Conservation (phyloP, 2,888 invertebrate species). For the Thumatha senex region DNA sequence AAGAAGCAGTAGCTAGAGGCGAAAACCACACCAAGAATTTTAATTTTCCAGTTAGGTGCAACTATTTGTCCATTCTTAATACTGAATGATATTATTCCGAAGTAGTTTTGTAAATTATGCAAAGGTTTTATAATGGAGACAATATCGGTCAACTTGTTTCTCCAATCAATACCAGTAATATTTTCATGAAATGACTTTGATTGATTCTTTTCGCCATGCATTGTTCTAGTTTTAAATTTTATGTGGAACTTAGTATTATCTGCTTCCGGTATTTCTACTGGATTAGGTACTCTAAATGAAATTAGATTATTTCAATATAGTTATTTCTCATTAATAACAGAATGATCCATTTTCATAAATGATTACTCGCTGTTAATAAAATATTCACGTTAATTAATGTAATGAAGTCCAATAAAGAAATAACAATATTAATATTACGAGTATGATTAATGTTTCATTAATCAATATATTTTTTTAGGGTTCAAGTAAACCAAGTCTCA, state of each 20-base stretch:
- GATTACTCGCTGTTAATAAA: slow-evolving; percentile 22
- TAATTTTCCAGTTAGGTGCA: slow-evolving; percentile 40
- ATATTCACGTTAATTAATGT: slow-evolving; percentile 20
- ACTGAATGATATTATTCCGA: slow-evolving; percentile 53
- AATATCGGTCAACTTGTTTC: slow-evolving; percentile 27
- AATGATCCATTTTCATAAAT: slow-evolving; percentile 18
- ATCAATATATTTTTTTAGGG: no score
- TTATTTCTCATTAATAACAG: slow-evolving; percentile 6
- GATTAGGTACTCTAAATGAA: not conserved
- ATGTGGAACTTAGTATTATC: no score
- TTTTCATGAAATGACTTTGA: slow-evolving; percentile 9
- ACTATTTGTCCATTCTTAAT: slow-evolving; percentile 32
- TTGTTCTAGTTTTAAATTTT: slow-evolving; percentile 10
- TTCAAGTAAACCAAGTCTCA: no score
- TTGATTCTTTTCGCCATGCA: slow-evolving; percentile 6
- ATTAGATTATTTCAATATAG: not conserved
- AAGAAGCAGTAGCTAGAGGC: slow-evolving; percentile 23
- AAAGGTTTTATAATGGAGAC: slow-evolving; percentile 39
- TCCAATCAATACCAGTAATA: slow-evolving; percentile 8
- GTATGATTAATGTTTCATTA: no score
- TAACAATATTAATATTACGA: slow-evolving; percentile 1
- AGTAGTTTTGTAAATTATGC: slow-evolving; percentile 42
- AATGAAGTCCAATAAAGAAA: slow-evolving; percentile 2
- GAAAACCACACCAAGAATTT: slow-evolving; percentile 33
- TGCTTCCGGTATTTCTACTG: no score